Percentiles rank a stretch among this genome's conserved stretches.
Evolutionary conservation across 2,888 invertebrate genomes (phyloP).

Genomic region (Lacanobia wlatinum): DNA sequence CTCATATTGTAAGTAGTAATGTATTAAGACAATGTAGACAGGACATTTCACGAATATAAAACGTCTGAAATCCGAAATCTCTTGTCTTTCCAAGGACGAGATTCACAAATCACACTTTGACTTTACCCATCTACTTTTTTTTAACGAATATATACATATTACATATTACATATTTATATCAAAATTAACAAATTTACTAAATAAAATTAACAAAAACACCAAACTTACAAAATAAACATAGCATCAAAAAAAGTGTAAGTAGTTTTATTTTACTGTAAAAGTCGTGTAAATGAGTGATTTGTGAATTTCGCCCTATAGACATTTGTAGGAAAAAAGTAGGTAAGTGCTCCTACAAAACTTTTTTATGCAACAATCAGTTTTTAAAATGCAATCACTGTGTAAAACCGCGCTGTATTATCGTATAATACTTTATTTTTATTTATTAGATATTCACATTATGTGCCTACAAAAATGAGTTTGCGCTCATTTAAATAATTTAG

Average conservation of each 20-base stretch:
- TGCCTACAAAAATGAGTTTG: constrained; percentile 27
- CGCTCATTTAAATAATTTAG: constrained; percentile 18
- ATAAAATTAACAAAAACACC: too few species aligned
- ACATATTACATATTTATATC: too few species aligned
- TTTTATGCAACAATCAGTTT: background rate
- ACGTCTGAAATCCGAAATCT: background rate
- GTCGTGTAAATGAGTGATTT: background rate
- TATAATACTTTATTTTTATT: background rate
- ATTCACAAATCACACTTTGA: background rate
- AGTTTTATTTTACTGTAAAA: background rate
- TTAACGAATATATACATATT: too few species aligned
- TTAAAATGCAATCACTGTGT: too few species aligned
- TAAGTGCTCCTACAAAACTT: too few species aligned
- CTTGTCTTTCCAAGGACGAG: background rate
- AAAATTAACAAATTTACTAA: too few species aligned
- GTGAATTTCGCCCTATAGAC: background rate
- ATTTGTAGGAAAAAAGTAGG: too few species aligned
- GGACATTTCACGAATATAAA: background rate
- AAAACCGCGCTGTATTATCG: background rate
- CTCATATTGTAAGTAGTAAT: background rate
- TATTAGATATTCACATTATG: constrained; percentile 32
- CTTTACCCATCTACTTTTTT: background rate
- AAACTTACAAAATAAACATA: too few species aligned
- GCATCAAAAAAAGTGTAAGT: too few species aligned
- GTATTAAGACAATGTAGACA: background rate